Percentiles rank a stretch among this genome's conserved stretches.
Conservation (phyloP, 2,888 invertebrate genomes). For the Alloscopus bannaensis region DNA sequence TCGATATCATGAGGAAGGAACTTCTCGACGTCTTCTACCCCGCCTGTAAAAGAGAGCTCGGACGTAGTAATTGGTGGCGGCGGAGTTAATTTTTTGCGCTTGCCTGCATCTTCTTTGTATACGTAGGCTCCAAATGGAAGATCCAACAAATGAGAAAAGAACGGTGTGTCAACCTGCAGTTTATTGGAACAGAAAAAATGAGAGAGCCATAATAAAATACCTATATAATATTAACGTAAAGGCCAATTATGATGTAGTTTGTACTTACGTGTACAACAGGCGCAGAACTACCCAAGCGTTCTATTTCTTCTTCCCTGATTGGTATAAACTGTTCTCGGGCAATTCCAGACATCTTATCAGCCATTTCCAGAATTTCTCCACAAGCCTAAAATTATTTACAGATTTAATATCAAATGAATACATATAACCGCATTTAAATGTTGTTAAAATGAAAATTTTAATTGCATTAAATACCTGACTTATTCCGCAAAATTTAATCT, state of each 20-base stretch:
- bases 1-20: constrained; percentile 70
- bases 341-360: constrained; percentile 70
- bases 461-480: constrained; percentile 65
- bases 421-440: constrained; percentile 1
- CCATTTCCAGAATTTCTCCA: constrained; percentile 70
- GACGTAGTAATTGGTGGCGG: constrained; percentile 69
- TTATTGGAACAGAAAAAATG: constrained; percentile 23
- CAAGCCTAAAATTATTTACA: constrained; percentile 51
- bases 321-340: constrained; percentile 72
- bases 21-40: constrained; percentile 71
- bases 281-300: constrained; percentile 63
- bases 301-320: constrained; percentile 71
- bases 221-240: not conserved
- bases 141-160: constrained; percentile 71
- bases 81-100: constrained; percentile 56
- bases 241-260: constrained; percentile 1
- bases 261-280: constrained; percentile 69
- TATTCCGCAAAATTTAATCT: constrained; percentile 69
- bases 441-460: constrained; percentile 3
- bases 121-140: constrained; percentile 72
- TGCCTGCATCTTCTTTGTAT: constrained; percentile 70
- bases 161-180: constrained; percentile 70
- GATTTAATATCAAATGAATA: constrained; percentile 2
- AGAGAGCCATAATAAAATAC: not conserved
- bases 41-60: constrained; percentile 70